Base-by-base conservation (phyloP, 2,888 invertebrate species). In the Ochropleura leucogaster region DNA sequence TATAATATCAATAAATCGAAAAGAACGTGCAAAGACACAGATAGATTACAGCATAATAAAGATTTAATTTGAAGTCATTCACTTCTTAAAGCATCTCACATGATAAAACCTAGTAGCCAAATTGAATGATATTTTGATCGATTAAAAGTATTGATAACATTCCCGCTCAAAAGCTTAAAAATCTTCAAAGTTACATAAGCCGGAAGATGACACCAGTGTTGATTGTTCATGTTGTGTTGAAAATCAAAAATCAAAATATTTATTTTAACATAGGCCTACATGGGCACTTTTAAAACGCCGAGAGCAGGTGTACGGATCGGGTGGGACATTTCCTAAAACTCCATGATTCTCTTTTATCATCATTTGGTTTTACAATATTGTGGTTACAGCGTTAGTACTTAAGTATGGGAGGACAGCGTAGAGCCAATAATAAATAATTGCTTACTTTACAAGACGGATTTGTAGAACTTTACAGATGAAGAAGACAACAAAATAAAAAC, bases 21-120 rank as follows among this genome's bases (percentile, higher is more conserved):
- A 79, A 82, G 83, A 71, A 79, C 14, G 78, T 53, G 47, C 79
- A 79, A 79, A 72, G 79, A 63, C 82, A 57, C 65, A 8, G 10
- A 46, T 44, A 16, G 3, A 18, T 51, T 10, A 7, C 30, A 18
- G 8, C n/a, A 16, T 60, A 63, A 64, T 64, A 46, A 63, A 57
- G 18, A 53, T 60, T 65, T 30, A n/a, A 74, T 74, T 51, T 62
- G 5, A 46, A 76, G 40, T 79, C 47, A 55, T 46, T 51, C n/a
- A 71, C 40, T n/a, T 18, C 16, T 5, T 12, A 7, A 2, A 44
- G 4, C 16, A 30, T 59, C 44, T 59, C 59, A 40, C 16, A 8
- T 10, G 3, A 18, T 40, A 57, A 57, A n/a, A 57, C 30, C 9
- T 4, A 20, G 18, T 46, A 5, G 18, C 0, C 2, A 10, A 3